Conservation (phyloP, 2,888 invertebrate genomes). For the Tachina fera region DNA sequence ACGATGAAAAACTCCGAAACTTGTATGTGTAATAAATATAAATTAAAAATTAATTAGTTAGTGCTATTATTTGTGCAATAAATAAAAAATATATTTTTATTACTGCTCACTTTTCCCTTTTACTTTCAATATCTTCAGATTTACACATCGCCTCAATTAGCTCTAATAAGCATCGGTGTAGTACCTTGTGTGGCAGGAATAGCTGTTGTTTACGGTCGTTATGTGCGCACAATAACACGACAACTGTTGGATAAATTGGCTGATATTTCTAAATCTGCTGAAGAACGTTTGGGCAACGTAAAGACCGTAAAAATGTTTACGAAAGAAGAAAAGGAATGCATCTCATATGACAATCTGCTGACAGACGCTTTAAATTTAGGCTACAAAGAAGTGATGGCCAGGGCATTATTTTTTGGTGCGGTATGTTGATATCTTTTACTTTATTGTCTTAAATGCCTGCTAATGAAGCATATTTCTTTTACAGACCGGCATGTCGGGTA, state of each 20-base stretch:
- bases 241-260: conserved; percentile 89
- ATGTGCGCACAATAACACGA: conserved; percentile 92
- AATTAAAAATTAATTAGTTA: too few species aligned
- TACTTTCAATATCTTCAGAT: conserved; percentile 84
- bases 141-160: conserved; percentile 94
- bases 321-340: conserved; percentile 91
- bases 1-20: too few species aligned
- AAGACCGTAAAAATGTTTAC: conserved; percentile 97
- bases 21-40: too few species aligned
- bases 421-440: conserved; percentile 83
- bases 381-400: conserved; percentile 93
- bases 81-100: not conserved
- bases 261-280: conserved; percentile 88
- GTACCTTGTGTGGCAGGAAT: conserved; percentile 95
- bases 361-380: conserved; percentile 89
- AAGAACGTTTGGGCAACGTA: conserved; percentile 95
- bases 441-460: not conserved
- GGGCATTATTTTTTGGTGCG: conserved; percentile 95
- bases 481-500: conserved; percentile 94
- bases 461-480: conserved; percentile 64
- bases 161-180: conserved; percentile 92
- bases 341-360: conserved; percentile 87
- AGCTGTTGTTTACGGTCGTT: conserved; percentile 92
- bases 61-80: not conserved
- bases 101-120: not conserved